A percentile compares a stretch with the other conserved stretches of the same genome.
Conservation (phyloP, 1,140 invertebrate genomes). For the Drosophila lacertosa region DNA sequence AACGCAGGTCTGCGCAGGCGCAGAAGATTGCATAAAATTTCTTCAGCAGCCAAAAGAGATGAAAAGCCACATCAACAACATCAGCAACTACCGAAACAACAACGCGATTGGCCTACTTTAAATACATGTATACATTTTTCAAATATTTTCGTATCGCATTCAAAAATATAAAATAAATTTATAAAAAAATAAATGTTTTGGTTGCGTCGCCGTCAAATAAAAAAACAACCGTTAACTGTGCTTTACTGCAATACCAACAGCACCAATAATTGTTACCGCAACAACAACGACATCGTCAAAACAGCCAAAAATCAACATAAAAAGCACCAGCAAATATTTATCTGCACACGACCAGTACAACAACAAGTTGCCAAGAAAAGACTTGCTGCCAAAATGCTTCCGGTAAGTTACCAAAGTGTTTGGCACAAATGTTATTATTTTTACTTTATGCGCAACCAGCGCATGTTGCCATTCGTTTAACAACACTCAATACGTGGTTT, state of each 20-base stretch:
- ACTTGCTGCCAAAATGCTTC: slow-evolving; percentile 71
- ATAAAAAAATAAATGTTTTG: slow-evolving; percentile 24
- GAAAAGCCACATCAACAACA: slow-evolving; percentile 2
- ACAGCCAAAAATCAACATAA: background rate
- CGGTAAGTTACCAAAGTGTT: slow-evolving; percentile 57
- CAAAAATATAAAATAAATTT: slow-evolving; percentile 11
- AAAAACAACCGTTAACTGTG: slow-evolving; percentile 23
- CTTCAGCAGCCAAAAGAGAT: slow-evolving; percentile 18
- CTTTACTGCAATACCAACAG: slow-evolving; percentile 24
- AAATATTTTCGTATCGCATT: slow-evolving; percentile 24
- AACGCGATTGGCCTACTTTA: slow-evolving; percentile 29
- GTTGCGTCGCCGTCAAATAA: slow-evolving; percentile 16
- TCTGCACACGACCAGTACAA: slow-evolving; percentile 7
- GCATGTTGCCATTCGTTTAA: slow-evolving; percentile 12
- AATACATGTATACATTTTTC: slow-evolving; percentile 27
- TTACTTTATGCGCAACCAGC: slow-evolving; percentile 9
- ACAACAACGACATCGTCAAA: slow-evolving; percentile 23
- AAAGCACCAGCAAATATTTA: slow-evolving; percentile 26
- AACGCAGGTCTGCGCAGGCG: slow-evolving; percentile 39
- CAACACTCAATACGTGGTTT: slow-evolving; percentile 9
- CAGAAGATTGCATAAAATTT: slow-evolving; percentile 67
- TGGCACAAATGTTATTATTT: slow-evolving; percentile 17
- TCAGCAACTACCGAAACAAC: slow-evolving; percentile 16
- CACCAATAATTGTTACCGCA: slow-evolving; percentile 31
- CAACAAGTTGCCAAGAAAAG: slow-evolving; percentile 55